Conservation (phyloP, 2,888 invertebrate species). For the Heteropelma amictum region DNA sequence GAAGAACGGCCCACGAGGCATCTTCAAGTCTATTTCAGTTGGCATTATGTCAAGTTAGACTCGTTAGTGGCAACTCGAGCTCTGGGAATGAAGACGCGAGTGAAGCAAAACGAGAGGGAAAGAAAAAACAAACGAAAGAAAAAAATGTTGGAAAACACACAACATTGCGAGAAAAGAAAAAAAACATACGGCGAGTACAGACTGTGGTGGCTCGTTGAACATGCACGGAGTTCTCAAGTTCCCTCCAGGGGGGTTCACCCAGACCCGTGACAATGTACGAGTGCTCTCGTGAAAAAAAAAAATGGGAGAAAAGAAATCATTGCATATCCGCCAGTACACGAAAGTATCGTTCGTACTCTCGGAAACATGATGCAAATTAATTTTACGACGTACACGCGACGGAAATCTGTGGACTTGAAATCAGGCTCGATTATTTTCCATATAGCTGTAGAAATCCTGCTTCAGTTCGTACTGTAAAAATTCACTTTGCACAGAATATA, state of each 20-base stretch:
- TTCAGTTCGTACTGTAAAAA: too few species aligned
- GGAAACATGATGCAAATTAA: constrained; percentile 17
- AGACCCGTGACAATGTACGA: constrained; percentile 32
- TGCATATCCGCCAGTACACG: background rate
- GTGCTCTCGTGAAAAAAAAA: constrained; percentile 2
- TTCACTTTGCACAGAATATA: too few species aligned
- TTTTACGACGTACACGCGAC: background rate
- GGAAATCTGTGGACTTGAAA: background rate
- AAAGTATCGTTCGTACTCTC: too few species aligned
- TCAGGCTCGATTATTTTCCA: background rate
- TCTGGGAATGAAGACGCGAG: constrained; percentile 24
- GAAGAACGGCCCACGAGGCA: constrained; percentile 60
- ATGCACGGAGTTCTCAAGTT: constrained; percentile 66
- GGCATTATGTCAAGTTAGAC: constrained; percentile 78
- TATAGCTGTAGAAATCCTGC: too few species aligned
- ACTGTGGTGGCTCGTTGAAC: constrained; percentile 76
- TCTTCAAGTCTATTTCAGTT: constrained; percentile 76
- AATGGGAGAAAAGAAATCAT: constrained; percentile 33
- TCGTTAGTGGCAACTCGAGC: constrained; percentile 74
- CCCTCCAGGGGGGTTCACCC: constrained; percentile 38
- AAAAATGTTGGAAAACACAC: constrained; percentile 55
- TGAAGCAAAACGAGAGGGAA: constrained; percentile 58
- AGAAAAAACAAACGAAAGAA: constrained; percentile 64
- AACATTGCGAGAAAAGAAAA: constrained; percentile 60
- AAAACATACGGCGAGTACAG: constrained; percentile 41